Percentiles rank a stretch among this genome's conserved stretches.
phyloP scores from a whole-genome alignment of 2,888 invertebrate genomes.

The Stegophylla sp. region DNA sequence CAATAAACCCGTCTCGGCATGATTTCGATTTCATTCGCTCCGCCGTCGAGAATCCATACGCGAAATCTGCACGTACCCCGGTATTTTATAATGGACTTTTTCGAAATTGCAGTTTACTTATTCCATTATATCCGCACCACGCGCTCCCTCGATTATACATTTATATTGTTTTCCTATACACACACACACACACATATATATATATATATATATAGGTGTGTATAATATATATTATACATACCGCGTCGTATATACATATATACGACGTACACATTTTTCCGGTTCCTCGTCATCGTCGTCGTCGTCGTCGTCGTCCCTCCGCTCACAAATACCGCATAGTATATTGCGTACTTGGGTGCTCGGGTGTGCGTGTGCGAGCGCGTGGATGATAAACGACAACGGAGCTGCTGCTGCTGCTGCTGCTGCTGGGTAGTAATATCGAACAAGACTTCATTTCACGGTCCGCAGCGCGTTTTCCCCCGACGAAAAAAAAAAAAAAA shows the following conservation, averaged over 20 bases:
- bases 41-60: constrained; percentile 5
- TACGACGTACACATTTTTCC: constrained; percentile 27
- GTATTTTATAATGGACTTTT: constrained; percentile 53
- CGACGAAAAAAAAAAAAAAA: not conserved
- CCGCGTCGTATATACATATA: not conserved
- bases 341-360: too few species aligned
- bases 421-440: constrained; percentile 41
- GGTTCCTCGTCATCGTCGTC: not conserved
- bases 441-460: constrained; percentile 58
- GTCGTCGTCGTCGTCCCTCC: not conserved
- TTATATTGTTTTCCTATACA: constrained; percentile 49
- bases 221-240: constrained; percentile 5
- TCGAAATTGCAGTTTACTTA: constrained; percentile 56
- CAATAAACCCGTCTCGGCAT: too few species aligned
- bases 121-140: constrained; percentile 35
- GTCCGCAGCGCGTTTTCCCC: constrained; percentile 23
- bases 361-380: not conserved
- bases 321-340: not conserved
- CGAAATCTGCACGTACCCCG: constrained; percentile 42
- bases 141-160: constrained; percentile 24
- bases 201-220: not conserved
- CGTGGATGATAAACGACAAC: constrained; percentile 54
- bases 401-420: too few species aligned
- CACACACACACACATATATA: not conserved
- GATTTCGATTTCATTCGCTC: constrained; percentile 40